Conservation (phyloP, 2,888 invertebrate species). For the Parthenolecanium corni region DNA sequence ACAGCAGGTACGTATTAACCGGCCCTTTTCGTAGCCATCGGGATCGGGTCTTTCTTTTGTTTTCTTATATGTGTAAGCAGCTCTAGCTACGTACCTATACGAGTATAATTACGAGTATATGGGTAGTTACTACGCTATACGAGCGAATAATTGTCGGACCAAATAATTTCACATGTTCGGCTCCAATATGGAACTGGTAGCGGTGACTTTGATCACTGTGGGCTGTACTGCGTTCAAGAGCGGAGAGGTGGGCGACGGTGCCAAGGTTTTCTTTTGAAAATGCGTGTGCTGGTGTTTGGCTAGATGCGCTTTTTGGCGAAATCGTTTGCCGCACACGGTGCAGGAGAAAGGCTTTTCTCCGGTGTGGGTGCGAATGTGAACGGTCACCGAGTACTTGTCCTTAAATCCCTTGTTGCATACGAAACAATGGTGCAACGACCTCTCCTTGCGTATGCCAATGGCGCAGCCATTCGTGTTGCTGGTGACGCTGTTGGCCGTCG, state of each 20-base stretch:
- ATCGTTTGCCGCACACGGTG: constrained; percentile 83
- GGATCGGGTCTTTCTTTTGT: too few relatives aligned
- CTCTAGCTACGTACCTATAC: too few relatives aligned
- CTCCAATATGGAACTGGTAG: constrained; percentile 16
- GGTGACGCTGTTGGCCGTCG: neutral
- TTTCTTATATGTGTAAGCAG: too few relatives aligned
- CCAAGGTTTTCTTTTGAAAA: constrained; percentile 39
- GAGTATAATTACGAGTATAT: too few relatives aligned
- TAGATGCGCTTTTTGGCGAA: constrained; percentile 81
- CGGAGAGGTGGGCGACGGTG: constrained; percentile 12
- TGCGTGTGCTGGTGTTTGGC: constrained; percentile 90
- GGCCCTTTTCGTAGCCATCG: too few relatives aligned
- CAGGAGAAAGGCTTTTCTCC: constrained; percentile 97
- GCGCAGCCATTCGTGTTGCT: constrained; percentile 5
- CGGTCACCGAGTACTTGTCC: constrained; percentile 94
- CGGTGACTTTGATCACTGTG: constrained; percentile 19
- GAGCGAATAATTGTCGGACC: too few relatives aligned
- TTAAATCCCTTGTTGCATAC: constrained; percentile 90
- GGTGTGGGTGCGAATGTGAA: constrained; percentile 93
- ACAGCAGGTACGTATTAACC: too few relatives aligned
- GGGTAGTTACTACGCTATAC: too few relatives aligned
- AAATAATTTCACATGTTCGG: neutral
- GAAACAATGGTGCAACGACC: constrained; percentile 80
- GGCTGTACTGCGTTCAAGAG: neutral
- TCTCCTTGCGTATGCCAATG: constrained; percentile 48